Evolutionary conservation across 2,888 invertebrate genomes (phyloP).

Genomic region (Lepidochitona cinerea): DNA sequence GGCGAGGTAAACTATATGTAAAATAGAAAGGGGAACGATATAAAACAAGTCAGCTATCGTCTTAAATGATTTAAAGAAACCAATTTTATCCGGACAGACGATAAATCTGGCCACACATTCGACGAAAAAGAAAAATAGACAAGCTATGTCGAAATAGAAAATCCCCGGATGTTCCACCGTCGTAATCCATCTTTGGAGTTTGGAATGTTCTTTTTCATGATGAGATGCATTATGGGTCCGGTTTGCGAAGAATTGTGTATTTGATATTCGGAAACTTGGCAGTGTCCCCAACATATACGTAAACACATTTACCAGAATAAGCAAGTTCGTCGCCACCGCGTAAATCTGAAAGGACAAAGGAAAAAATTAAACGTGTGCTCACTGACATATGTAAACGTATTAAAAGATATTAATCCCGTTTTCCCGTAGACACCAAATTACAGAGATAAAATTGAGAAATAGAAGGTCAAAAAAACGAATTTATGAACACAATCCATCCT

Average conservation of each 20-base stretch:
- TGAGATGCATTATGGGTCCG: constrained; percentile 2
- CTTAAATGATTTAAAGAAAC: constrained; percentile 30
- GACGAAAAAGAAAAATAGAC: constrained; percentile 41
- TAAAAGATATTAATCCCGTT: no score
- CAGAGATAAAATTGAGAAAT: no score
- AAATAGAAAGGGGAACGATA: constrained; percentile 39
- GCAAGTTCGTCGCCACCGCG: constrained; percentile 41
- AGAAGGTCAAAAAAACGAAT: no score
- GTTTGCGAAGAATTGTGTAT: constrained; percentile 1
- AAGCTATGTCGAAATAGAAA: constrained; percentile 32
- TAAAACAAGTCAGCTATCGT: constrained; percentile 42
- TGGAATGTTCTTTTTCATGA: constrained; percentile 14
- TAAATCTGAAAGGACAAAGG: constrained; percentile 45
- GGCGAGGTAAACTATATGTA: constrained; percentile 30
- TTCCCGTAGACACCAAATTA: no score
- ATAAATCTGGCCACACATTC: constrained; percentile 41
- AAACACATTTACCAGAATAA: constrained; percentile 44
- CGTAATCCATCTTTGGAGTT: constrained; percentile 28
- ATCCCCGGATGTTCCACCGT: constrained; percentile 40
- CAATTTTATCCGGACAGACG: constrained; percentile 33
- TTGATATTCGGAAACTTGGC: constrained; percentile 36
- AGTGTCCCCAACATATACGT: constrained; percentile 46
- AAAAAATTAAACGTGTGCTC: no score
- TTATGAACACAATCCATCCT: no score
- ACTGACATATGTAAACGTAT: no score